A percentile compares a stretch with the other conserved stretches of the same genome.
phyloP scores from a whole-genome alignment of 2,113 vertebrate genomes.

The Cyprinodon brontotheroides region DNA sequence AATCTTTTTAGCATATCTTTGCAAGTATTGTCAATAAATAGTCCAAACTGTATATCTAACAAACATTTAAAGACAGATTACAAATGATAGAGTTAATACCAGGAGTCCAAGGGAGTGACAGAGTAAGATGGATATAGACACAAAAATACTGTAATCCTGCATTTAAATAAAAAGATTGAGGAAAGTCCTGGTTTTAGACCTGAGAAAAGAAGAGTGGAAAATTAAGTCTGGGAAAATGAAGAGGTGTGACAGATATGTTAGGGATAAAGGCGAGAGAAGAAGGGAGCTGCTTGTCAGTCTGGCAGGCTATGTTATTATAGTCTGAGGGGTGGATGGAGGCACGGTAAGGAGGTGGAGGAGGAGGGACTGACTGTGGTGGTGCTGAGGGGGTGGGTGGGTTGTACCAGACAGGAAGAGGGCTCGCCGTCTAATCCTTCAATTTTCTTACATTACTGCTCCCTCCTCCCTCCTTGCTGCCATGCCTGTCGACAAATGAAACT shows the following conservation, averaged over 20 bases:
- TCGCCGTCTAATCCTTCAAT: constrained; percentile 78
- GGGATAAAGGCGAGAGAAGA: constrained; percentile 25
- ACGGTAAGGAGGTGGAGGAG: constrained; percentile 38
- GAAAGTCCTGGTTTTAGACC: constrained; percentile 32
- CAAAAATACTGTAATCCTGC: constrained; percentile 38
- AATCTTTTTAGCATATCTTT: neutral
- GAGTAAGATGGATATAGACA: constrained; percentile 7
- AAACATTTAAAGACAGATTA: constrained; percentile 17
- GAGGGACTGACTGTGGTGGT: constrained; percentile 18
- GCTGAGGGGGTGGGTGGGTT: constrained; percentile 17
- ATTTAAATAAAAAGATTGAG: constrained; percentile 41
- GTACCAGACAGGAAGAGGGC: constrained; percentile 76
- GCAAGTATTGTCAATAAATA: neutral
- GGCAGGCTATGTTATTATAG: constrained; percentile 73
- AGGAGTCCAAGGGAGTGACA: constrained; percentile 23
- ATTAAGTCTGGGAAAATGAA: constrained; percentile 16
- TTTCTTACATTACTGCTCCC: constrained; percentile 76
- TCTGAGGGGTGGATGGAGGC: constrained; percentile 63
- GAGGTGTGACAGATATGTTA: constrained; percentile 61
- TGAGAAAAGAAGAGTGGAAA: constrained; percentile 14
- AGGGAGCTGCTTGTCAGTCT: constrained; percentile 34
- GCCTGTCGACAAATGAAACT: constrained; percentile 70
- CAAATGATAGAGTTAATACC: constrained; percentile 13
- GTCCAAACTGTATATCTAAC: neutral
- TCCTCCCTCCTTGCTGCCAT: constrained; percentile 43